Conservation (phyloP, 2,797 vertebrate genomes). For the Tympanoctomys barrerae region DNA sequence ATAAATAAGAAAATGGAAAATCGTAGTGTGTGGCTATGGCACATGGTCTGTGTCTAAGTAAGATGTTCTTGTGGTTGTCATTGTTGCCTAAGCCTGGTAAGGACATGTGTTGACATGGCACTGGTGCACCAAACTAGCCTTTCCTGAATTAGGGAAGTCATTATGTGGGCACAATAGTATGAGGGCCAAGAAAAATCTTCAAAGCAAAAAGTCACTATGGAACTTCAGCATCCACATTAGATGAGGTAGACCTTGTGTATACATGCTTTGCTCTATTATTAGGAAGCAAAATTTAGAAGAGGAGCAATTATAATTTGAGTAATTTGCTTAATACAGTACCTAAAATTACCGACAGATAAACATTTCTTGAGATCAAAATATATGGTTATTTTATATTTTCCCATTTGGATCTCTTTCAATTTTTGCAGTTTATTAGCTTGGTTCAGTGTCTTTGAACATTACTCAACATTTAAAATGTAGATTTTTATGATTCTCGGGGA, state of each 20-base stretch:
- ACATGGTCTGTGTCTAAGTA: neutral
- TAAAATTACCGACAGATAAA: slow-evolving; percentile 78
- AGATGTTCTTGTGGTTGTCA: neutral
- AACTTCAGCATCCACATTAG: neutral
- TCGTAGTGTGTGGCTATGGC: too few species aligned
- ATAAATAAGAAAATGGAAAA: neutral
- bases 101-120: neutral
- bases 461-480: slow-evolving; percentile 85
- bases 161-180: neutral
- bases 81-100: neutral
- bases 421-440: slow-evolving; percentile 82
- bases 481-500: slow-evolving; percentile 80
- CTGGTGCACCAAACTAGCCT: neutral
- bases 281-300: slow-evolving; percentile 54
- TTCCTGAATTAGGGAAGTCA: neutral
- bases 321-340: slow-evolving; percentile 76
- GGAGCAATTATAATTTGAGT: slow-evolving; percentile 74
- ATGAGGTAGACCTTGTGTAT: neutral
- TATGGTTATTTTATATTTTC: slow-evolving; percentile 78
- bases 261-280: slow-evolving; percentile 40
- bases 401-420: slow-evolving; percentile 80
- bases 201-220: slow-evolving; percentile 19
- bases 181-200: slow-evolving; percentile 57
- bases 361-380: slow-evolving; percentile 79
- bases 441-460: slow-evolving; percentile 83